Conservation (phyloP, 2,888 invertebrate species). For the Imbricaverruca yamaguchii region DNA sequence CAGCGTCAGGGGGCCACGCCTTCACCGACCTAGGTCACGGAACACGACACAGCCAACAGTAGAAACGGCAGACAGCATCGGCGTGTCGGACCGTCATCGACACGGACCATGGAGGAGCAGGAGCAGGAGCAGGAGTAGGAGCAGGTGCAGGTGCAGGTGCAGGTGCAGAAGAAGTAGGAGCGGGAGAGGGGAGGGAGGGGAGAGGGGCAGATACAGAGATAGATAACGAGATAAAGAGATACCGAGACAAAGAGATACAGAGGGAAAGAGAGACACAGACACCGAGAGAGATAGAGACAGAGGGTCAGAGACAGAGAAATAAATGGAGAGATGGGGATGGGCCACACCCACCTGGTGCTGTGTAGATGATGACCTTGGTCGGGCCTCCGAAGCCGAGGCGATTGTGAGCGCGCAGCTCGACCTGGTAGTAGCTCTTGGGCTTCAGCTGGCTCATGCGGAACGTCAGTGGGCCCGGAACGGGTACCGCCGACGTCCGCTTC, state of each 20-base stretch:
- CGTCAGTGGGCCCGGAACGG: slow-evolving; percentile 35
- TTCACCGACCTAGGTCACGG: no score
- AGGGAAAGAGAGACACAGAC: no score
- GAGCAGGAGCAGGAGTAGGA: no score
- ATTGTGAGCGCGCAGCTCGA: slow-evolving; percentile 78
- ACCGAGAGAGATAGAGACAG: no score
- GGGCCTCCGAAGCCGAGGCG: slow-evolving; percentile 72
- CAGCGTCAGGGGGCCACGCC: no score
- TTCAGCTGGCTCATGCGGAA: slow-evolving; percentile 55
- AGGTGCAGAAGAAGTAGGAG: no score
- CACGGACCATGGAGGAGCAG: no score
- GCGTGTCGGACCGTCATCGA: no score
- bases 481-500: slow-evolving; percentile 28
- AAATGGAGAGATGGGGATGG: background rate
- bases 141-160: no score
- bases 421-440: slow-evolving; percentile 73
- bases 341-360: slow-evolving; percentile 66
- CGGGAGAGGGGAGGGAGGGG: background rate
- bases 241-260: no score
- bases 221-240: background rate
- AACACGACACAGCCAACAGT: no score
- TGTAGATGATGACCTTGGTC: slow-evolving; percentile 69
- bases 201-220: background rate
- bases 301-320: background rate
- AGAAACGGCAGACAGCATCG: no score